A percentile compares a stretch with the other conserved stretches of the same genome.
phyloP scores from a whole-genome alignment of 2,888 invertebrate species.

The Tipula helvola region DNA sequence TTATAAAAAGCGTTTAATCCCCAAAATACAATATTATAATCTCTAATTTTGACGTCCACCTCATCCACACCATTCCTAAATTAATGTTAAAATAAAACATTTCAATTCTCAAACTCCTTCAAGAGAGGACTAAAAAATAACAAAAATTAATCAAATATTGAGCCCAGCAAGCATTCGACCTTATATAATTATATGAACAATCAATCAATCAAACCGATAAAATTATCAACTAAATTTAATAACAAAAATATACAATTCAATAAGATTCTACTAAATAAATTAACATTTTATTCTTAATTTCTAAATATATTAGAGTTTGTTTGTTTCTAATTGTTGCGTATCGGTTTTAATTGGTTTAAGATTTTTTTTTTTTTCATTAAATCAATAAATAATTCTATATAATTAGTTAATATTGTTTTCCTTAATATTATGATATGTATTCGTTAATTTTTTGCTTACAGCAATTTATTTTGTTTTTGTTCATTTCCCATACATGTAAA shows the following conservation, averaged over 20 bases:
- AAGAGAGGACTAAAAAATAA: background rate
- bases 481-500: background rate
- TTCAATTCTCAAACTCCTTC: background rate
- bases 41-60: too few species aligned
- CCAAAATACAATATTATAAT: too few species aligned
- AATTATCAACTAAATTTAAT: background rate
- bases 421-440: background rate
- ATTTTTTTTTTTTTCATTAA: background rate
- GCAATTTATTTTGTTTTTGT: background rate
- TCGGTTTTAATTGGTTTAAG: background rate
- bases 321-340: background rate
- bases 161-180: background rate
- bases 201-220: background rate
- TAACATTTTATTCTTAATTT: background rate
- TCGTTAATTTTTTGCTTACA: background rate
- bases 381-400: background rate
- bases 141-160: background rate
- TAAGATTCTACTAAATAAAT: background rate
- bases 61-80: too few species aligned
- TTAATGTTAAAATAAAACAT: background rate
- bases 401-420: background rate
- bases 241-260: background rate
- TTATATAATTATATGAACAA: background rate
- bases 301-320: background rate
- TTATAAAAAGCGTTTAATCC: too few species aligned